Evolutionary conservation across 1,140 invertebrate genomes (phyloP).

Genomic region (Drosophila pseudoobscura): DNA sequence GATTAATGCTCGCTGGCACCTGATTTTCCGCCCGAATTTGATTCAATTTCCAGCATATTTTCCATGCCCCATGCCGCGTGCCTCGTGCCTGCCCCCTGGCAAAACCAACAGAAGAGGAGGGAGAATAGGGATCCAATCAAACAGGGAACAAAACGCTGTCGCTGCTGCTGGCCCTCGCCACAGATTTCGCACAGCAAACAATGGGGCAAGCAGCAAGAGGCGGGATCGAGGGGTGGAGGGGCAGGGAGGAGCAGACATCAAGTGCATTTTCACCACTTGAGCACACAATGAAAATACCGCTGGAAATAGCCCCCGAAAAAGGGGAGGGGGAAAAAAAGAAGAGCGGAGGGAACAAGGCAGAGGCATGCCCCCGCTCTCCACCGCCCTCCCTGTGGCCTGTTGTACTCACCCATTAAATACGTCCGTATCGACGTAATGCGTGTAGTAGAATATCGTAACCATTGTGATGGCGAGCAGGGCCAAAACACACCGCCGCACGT

Average conservation of each 20-base stretch:
- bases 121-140: constrained; percentile 50
- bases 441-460: constrained; percentile 90
- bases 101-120: constrained; percentile 20
- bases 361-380: background rate
- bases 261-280: constrained; percentile 46
- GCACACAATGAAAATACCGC: constrained; percentile 49
- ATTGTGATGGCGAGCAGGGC: constrained; percentile 87
- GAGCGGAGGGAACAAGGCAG: background rate
- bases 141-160: constrained; percentile 25
- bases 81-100: background rate
- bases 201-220: background rate
- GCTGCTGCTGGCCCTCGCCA: background rate
- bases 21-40: constrained; percentile 48
- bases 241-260: constrained; percentile 15
- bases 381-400: too few relatives aligned
- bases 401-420: constrained; percentile 88
- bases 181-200: constrained; percentile 4
- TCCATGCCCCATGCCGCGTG: constrained; percentile 10
- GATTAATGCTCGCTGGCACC: constrained; percentile 11
- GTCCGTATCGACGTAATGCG: constrained; percentile 88
- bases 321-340: background rate
- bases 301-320: constrained; percentile 22
- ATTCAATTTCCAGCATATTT: constrained; percentile 72
- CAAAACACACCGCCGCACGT: constrained; percentile 88
- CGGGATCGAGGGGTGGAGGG: background rate